Evolutionary conservation across 1,140 invertebrate species (phyloP), one percentile per base, ranked within the genome.

Genomic region (Lepidurus apus): DNA sequence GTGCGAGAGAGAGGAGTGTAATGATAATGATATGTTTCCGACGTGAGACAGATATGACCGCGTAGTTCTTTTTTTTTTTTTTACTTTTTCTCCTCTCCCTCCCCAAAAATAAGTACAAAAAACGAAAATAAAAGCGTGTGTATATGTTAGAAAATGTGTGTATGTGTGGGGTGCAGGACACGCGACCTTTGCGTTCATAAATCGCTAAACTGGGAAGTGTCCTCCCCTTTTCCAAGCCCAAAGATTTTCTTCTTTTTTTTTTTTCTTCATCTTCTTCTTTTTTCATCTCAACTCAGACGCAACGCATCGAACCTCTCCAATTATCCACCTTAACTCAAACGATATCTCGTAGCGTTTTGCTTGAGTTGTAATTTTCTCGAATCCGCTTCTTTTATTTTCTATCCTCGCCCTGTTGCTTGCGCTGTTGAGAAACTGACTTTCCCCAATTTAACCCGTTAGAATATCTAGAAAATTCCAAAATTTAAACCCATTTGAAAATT

Each of bases 11-110:
- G 53, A 65, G 53, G 53, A n/a, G 53, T 65, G 53, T 65, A 65
- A 65, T 65, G 53, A 13, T 65, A 65, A 65, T 65, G 5, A 17
- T 65, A 65, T 21, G 53, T 65, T 65, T 65, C 53, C 17, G 53
- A 65, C 53, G 53, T 65, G 53, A 65, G 53, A 65, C 53, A 65
- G 53, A 65, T 65, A 65, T 65, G 53, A 65, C 53, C 53, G 53
- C 8, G 21, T n/a, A 3, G 13, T 13, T 13, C n/a, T 65, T 65
- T 13, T 65, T 0, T n/a, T 65, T 65, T 65, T 21, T 3, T 65
- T 65, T 21, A 4, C 1, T 34, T 34, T 4, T 34, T 34, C 26
- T 34, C 34, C 34, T 4, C 34, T 34, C 34, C 53, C 53, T 65
- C 53, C 53, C n/a, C 21, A 13, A 17, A 65, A 21, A 65, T 7